These are phyloP conservation scores for Anthoscopus minutus DNA, from an alignment of 2,113 vertebrate genomes.

Conservation along the genomic window DNA sequence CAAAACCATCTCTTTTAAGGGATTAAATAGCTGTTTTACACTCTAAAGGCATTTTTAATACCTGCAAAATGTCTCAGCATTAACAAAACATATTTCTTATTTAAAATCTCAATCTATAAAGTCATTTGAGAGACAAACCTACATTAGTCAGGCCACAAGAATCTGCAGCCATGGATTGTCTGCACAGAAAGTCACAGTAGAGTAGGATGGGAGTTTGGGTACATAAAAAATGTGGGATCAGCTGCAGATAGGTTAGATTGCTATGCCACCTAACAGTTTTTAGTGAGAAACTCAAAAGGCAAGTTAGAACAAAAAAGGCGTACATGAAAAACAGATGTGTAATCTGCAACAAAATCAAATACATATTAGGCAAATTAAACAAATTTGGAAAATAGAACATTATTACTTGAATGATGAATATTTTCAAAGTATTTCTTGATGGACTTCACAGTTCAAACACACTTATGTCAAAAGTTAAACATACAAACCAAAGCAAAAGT, in stretches of 20 bases:
- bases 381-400: neutral
- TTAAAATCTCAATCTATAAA: neutral
- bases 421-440: neutral
- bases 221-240: neutral
- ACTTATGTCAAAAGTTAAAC: neutral
- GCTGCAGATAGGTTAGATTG: neutral
- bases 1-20: neutral
- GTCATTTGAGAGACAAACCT: neutral
- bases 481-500: neutral
- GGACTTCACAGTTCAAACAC: neutral
- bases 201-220: neutral
- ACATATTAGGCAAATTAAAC: neutral
- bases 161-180: neutral
- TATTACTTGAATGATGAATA: neutral
- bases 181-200: neutral
- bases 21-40: neutral
- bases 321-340: neutral
- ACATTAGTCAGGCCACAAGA: neutral
- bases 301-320: neutral
- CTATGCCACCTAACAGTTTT: neutral
- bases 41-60: neutral
- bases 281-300: neutral
- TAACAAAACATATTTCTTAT: neutral
- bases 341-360: neutral
- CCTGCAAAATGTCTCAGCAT: neutral